Evolutionary conservation across 2,113 vertebrate genomes (phyloP).

Genomic region (Microcebus ravelobensis): DNA sequence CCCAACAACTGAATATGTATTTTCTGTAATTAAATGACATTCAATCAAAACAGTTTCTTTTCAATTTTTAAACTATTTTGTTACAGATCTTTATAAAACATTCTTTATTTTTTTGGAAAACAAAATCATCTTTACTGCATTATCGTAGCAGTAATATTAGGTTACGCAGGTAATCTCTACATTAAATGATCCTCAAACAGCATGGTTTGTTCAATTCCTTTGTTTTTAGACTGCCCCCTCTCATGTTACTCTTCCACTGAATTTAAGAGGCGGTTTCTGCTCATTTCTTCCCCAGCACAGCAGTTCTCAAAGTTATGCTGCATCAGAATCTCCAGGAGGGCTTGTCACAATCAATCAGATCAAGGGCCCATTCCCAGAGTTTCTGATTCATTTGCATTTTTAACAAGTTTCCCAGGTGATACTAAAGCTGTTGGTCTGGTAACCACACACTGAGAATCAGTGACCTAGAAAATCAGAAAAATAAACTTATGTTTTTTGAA

Average conservation of each 20-base stretch:
- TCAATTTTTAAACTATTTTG: not conserved
- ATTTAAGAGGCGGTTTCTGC: not conserved
- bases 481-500: not conserved
- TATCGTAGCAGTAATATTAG: not conserved
- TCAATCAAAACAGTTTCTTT: not conserved
- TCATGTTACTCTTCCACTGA: not conserved
- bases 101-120: not conserved
- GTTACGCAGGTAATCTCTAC: not conserved
- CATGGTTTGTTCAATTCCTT: not conserved
- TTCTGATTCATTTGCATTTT: not conserved
- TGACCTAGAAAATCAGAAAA: constrained; percentile 41
- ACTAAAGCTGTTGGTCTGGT: not conserved
- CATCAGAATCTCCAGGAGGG: not conserved
- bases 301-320: not conserved
- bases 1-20: not conserved
- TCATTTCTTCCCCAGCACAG: not conserved
- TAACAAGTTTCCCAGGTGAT: not conserved
- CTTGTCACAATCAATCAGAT: not conserved
- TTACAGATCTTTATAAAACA: not conserved
- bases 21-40: not conserved
- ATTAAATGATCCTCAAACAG: not conserved
- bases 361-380: not conserved
- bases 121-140: not conserved
- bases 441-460: not conserved
- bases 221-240: not conserved